Conservation (phyloP, 1,140 invertebrate genomes). For the Onthophagus taurus region DNA sequence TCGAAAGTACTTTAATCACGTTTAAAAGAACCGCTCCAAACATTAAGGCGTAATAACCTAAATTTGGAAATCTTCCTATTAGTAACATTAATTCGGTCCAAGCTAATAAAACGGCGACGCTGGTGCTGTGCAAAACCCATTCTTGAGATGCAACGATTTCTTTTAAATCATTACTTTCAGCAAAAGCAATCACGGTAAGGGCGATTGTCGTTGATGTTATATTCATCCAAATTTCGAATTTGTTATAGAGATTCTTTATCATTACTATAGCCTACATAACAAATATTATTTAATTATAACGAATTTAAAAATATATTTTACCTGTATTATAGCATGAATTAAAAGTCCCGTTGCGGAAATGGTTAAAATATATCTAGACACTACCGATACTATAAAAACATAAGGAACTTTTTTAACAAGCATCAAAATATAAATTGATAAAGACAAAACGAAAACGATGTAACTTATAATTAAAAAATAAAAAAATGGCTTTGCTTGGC, state of each 20-base stretch:
- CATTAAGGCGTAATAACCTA: slow-evolving; percentile 44
- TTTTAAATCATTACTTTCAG: no score
- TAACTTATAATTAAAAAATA: slow-evolving; percentile 23
- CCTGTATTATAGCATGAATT: slow-evolving; percentile 26
- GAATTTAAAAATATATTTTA: slow-evolving; percentile 16
- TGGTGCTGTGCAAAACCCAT: slow-evolving; percentile 38
- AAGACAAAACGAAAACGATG: slow-evolving; percentile 20
- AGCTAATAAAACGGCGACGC: slow-evolving; percentile 40
- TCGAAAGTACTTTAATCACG: slow-evolving; percentile 41
- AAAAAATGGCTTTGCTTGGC: slow-evolving; percentile 22
- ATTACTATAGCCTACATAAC: slow-evolving; percentile 20
- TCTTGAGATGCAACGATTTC: not conserved
- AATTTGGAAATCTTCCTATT: slow-evolving; percentile 42
- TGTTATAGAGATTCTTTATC: slow-evolving; percentile 24
- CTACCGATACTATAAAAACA: slow-evolving; percentile 1
- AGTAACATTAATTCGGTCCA: slow-evolving; percentile 47
- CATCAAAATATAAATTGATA: slow-evolving; percentile 20
- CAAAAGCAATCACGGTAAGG: slow-evolving; percentile 20
- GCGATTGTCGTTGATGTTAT: slow-evolving; percentile 25
- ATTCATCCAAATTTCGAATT: slow-evolving; percentile 35
- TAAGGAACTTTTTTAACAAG: slow-evolving; percentile 12
- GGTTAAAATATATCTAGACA: slow-evolving; percentile 21
- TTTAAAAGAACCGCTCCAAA: slow-evolving; percentile 43
- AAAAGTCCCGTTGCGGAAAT: slow-evolving; percentile 21
- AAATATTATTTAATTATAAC: slow-evolving; percentile 8